Conservation (phyloP, 2,113 vertebrate species). For the Protobothrops mucrosquamatus region DNA sequence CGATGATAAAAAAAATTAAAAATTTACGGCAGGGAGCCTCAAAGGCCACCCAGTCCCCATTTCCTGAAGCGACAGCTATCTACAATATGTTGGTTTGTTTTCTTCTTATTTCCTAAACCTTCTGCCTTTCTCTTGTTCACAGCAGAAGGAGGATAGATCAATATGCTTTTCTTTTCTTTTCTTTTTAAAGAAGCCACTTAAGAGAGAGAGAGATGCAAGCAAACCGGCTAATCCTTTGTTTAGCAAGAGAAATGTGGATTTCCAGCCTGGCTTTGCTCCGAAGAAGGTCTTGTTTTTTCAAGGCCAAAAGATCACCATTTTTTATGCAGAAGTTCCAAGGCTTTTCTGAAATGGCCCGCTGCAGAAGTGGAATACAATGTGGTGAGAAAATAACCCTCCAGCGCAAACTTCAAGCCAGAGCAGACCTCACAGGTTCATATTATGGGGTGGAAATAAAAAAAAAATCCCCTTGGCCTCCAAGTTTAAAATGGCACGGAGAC, state of each 20-base stretch:
- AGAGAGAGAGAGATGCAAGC: neutral
- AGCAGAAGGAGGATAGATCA: too few relatives aligned
- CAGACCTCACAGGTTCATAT: neutral
- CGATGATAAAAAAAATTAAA: neutral
- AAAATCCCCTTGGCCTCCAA: neutral
- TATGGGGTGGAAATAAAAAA: neutral
- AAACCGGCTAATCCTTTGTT: constrained; percentile 12
- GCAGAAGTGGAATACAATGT: neutral
- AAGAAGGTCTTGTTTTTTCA: neutral
- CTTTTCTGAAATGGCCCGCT: neutral
- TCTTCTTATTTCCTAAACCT: neutral
- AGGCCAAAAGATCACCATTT: neutral
- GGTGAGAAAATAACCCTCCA: neutral
- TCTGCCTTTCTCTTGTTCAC: neutral
- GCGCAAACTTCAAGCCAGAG: neutral
- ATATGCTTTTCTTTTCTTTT: too few relatives aligned
- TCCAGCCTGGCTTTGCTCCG: constrained; percentile 6
- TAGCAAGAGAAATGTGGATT: constrained; percentile 1
- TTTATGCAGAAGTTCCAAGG: neutral
- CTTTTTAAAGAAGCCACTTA: neutral
- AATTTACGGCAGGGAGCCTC: neutral
- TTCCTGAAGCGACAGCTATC: neutral
- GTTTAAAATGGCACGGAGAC: neutral
- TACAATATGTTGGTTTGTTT: neutral
- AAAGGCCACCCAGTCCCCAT: neutral